phyloP scores from a whole-genome alignment of 2,113 vertebrate genomes.

The Oenanthe melanoleuca region DNA sequence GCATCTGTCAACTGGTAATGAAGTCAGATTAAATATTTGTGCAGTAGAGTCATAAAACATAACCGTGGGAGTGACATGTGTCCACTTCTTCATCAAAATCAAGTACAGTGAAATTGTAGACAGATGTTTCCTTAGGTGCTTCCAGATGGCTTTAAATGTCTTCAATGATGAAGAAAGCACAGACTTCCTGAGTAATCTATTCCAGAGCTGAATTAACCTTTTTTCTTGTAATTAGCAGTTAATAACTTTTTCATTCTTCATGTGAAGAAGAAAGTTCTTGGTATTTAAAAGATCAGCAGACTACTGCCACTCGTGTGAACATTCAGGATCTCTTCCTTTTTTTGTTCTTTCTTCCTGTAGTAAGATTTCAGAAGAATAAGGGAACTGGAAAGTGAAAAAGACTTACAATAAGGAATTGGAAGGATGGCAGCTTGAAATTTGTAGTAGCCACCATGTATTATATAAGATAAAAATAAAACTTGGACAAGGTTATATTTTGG shows the following conservation, averaged over 20 bases:
- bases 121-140: neutral
- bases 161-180: neutral
- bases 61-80: neutral
- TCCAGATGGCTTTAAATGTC: neutral
- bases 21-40: neutral
- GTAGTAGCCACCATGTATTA: conserved; percentile 5
- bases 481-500: conserved; percentile 43
- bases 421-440: conserved; percentile 16
- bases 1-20: neutral
- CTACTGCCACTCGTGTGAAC: neutral
- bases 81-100: neutral
- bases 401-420: neutral
- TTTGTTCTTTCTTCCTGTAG: neutral
- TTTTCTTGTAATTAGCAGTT: neutral
- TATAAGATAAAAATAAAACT: conserved; percentile 44
- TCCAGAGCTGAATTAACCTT: neutral
- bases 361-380: neutral
- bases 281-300: neutral
- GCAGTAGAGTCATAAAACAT: neutral
- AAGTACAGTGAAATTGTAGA: neutral
- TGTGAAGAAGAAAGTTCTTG: neutral
- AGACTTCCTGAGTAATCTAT: neutral
- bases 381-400: neutral
- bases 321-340: neutral
- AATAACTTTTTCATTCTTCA: neutral